Conservation (phyloP, 2,113 vertebrate genomes). For the Isichthys henryi region DNA sequence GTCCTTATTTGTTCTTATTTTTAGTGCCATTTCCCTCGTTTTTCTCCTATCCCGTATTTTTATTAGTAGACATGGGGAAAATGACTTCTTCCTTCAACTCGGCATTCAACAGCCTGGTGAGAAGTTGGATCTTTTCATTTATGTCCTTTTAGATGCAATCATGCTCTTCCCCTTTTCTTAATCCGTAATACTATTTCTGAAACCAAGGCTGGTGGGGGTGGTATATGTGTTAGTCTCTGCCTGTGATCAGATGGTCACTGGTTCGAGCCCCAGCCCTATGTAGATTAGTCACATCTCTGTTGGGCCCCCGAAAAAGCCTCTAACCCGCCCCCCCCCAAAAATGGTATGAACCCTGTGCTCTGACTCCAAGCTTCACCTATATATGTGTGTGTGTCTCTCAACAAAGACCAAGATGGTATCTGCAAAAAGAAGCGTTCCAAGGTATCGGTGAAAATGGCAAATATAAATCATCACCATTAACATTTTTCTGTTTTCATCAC, state of each 20-base stretch:
- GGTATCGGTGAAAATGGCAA: background rate
- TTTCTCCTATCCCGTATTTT: background rate
- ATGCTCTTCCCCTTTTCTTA: background rate
- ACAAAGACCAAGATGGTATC: background rate
- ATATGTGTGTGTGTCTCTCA: background rate
- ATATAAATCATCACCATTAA: background rate
- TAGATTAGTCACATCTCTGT: background rate
- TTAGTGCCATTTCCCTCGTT: background rate
- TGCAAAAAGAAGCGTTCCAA: background rate
- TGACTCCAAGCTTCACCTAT: background rate
- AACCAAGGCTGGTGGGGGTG: background rate
- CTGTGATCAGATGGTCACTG: background rate
- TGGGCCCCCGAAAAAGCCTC: background rate
- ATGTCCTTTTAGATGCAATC: background rate
- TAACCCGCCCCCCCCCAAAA: accelerated
- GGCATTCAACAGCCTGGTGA: background rate
- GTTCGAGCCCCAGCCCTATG: background rate
- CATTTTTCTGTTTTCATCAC: background rate
- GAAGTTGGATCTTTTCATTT: background rate
- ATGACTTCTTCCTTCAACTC: background rate
- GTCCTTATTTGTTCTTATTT: background rate
- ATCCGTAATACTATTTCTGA: background rate
- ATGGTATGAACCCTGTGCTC: background rate
- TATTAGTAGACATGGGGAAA: background rate
- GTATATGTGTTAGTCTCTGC: background rate